phyloP scores from a whole-genome alignment of 2,797 vertebrate genomes.

The Natrix natrix region DNA sequence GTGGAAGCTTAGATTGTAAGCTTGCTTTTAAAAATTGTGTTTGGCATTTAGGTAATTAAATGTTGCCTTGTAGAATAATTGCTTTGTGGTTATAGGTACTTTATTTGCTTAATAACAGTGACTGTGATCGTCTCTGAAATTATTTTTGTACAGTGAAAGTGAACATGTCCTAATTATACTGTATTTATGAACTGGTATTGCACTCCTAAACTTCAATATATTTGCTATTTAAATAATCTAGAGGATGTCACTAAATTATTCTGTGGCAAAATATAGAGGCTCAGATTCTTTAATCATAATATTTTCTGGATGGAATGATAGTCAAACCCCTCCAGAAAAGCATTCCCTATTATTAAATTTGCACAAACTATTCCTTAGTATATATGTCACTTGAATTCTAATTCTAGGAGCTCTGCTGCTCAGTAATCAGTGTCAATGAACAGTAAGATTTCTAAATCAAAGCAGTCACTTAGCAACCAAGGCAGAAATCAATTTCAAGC shows the following conservation, averaged over 20 bases:
- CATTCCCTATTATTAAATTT: neutral
- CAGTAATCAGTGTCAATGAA: neutral
- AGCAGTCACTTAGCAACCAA: neutral
- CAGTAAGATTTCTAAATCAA: neutral
- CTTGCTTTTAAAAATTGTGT: neutral
- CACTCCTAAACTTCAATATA: neutral
- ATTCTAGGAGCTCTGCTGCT: neutral
- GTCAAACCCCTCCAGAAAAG: neutral
- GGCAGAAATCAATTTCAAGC: neutral
- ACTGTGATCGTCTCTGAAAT: neutral
- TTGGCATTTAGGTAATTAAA: neutral
- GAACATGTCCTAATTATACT: neutral
- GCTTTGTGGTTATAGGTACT: slow-evolving; percentile 12
- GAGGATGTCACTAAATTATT: neutral
- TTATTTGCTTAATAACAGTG: neutral
- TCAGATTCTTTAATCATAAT: neutral
- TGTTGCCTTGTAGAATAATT: neutral
- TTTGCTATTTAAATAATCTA: neutral
- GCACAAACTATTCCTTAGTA: neutral
- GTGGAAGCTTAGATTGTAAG: neutral
- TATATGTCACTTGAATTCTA: slow-evolving; percentile 1
- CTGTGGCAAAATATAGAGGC: neutral
- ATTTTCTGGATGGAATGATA: neutral
- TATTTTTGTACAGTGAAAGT: neutral
- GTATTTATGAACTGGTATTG: neutral